A percentile compares a stretch with the other conserved stretches of the same genome.
phyloP scores from a whole-genome alignment of 2,888 invertebrate genomes.

The Spodoptera littoralis region DNA sequence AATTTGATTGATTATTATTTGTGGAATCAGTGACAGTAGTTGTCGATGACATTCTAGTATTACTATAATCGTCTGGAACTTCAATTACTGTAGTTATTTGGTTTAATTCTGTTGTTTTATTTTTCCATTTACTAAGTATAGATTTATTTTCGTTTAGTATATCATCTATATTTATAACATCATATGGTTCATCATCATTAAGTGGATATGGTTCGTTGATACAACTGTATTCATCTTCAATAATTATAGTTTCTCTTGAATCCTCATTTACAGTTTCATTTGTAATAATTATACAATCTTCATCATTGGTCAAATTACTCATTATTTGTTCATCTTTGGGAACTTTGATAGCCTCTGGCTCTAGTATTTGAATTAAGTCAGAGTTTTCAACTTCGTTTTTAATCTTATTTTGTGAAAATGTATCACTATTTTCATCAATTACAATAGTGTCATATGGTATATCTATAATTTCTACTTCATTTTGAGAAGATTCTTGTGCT shows the following conservation, averaged over 20 bases:
- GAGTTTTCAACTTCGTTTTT: not conserved
- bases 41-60: not conserved
- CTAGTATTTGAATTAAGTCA: constrained; percentile 18
- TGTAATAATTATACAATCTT: constrained; percentile 39
- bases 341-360: not conserved
- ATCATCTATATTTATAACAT: constrained; percentile 67
- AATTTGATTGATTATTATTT: no score
- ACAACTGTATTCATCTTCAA: constrained; percentile 53
- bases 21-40: not conserved
- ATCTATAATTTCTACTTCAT: constrained; percentile 51
- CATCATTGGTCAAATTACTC: constrained; percentile 13
- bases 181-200: constrained; percentile 21
- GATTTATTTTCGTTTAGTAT: constrained; percentile 64
- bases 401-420: not conserved
- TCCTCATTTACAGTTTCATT: constrained; percentile 4
- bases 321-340: not conserved
- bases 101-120: not conserved
- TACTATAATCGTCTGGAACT: constrained; percentile 22
- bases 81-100: constrained; percentile 29
- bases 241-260: constrained; percentile 31
- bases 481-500: not conserved
- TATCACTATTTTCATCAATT: constrained; percentile 35
- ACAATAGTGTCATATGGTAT: constrained; percentile 57
- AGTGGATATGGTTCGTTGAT: constrained; percentile 18
- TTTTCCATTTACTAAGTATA: constrained; percentile 47